Percentiles rank a stretch among this genome's conserved stretches.
These are phyloP conservation scores for Caenorhabditis auriculariae DNA, from an alignment of 2,888 invertebrate species.

Conservation along the genomic window DNA sequence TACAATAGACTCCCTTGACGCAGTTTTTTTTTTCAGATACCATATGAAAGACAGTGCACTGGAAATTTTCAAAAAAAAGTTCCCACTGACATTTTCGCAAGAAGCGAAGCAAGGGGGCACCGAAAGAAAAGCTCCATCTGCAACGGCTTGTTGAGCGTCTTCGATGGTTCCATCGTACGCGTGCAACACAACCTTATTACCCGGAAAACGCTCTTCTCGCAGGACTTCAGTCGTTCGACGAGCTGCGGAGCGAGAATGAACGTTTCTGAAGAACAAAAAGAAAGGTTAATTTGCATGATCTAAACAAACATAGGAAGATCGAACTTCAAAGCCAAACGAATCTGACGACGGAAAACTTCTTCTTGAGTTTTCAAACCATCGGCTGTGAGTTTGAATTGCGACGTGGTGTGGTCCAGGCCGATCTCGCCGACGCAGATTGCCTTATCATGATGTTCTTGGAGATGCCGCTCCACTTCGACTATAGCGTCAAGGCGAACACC, in stretches of 20 bases:
- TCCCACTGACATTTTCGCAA: conserved; percentile 16
- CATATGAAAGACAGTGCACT: neutral
- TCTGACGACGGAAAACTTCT: conserved; percentile 64
- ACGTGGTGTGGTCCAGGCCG: conserved; percentile 66
- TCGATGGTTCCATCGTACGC: conserved; percentile 66
- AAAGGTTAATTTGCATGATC: neutral
- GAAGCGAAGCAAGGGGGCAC: conserved; percentile 64
- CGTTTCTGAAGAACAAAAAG: conserved; percentile 62
- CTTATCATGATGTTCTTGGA: conserved; percentile 60
- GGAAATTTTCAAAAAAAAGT: neutral
- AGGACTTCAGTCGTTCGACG: conserved; percentile 64
- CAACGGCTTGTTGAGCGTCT: conserved; percentile 64
- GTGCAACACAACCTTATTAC: conserved; percentile 64
- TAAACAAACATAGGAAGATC: conserved; percentile 51
- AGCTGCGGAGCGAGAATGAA: conserved; percentile 67
- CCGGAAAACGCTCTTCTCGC: conserved; percentile 58
- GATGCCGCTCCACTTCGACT: conserved; percentile 58
- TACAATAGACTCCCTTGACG: too few species aligned
- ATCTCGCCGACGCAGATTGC: conserved; percentile 66
- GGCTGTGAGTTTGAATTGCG: conserved; percentile 61
- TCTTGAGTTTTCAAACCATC: conserved; percentile 64
- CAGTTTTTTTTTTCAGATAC: too few species aligned
- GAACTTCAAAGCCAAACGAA: conserved; percentile 50
- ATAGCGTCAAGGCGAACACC: conserved; percentile 56
- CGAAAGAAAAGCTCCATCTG: conserved; percentile 65